Base-by-base conservation (phyloP, 2,797 vertebrate species). In the Phrynocephalus guinanensis region DNA sequence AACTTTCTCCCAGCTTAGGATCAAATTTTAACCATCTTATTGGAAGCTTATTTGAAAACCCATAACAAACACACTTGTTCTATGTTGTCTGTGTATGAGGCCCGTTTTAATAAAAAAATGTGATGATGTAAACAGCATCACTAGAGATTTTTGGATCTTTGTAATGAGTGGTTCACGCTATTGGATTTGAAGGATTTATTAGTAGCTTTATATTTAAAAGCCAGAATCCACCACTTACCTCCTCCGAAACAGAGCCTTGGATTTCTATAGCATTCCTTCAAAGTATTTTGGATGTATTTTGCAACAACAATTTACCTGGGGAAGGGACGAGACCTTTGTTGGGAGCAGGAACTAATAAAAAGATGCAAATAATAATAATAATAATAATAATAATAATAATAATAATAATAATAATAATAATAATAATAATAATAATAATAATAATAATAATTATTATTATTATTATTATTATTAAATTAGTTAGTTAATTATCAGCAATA, bases 1-100 rank as follows among this genome's bases (percentile, higher is more conserved):
- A 81, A 84, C 70, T 78, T 84, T 82, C 3, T 86, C 89, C 60
- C 84, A 80, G 82, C 56, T 89, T 85, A 44, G 77, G 87, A 91
- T 93, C 93, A 94, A 92, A 91, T 95, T 95, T 94, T 93, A 92
- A 92, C 94, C 92, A 94, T 93, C 91, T 95, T 93, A 95, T 89
- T 90, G 94, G 92, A 94, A 95, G 93, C 92, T 92, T 92, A 89
- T 93, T 96, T 94, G 86, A 91, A 95, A 94, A 88, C 91, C 90
- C 93, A 88, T 75, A 79, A 90, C 89, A 94, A 90, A 90, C 90
- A 92, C 90, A 82, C 86, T 92, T 87, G 82, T 85, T 87, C 79
- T 89, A 7, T 85, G 90, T 92, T 91, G 77, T 87, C 93, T 72
- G 77, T 83, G 83, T 87, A 76, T 24, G 22, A 6, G 63, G 87